Evolutionary conservation across 2,797 vertebrate genomes (phyloP), one percentile per base, ranked within the genome.

Genomic region (Todus mexicanus): DNA sequence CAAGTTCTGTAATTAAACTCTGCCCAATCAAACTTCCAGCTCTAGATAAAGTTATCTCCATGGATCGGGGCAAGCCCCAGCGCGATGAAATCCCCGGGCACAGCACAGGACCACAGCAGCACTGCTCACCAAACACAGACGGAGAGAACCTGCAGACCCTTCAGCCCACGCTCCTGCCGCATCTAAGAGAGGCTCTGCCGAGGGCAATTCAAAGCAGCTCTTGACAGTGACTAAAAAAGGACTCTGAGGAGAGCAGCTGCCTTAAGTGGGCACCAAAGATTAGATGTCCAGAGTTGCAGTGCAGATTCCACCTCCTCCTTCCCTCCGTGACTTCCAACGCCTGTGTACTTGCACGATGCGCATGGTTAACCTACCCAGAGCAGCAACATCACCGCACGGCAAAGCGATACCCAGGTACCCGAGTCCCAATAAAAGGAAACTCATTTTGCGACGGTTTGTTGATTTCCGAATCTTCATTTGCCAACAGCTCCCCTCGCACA

Each of bases 41-140:
- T 72, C 33, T 3, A 75, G 54, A 47, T 4, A 47, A 50, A 65
- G 31, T 1, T 26, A 81, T 40, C 45, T 80, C 47, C 15, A 3
- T 0, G 2, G 56, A 37, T 2, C 2, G 0, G 48, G 45, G 33
- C 63, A 57, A 71, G 59, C 33, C 47, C 31, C 65, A 65, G 59
- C 3, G 4, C 0, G 12, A 43, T 16, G 26, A 68, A 74, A 72
- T 26, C 54, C 38, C 22, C 0, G 0, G 35, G n/a, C 11, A n/a
- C 0, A 3, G 71, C 45, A 53, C 22, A 20, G 57, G 27, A 31
- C 27, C 5, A 26, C 25, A 43, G 68, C 0, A 2, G 51, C 42
- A 37, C 10, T 1, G 7, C 27, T 51, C 43, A 57, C 5, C 3
- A 0, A 64, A n/a, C n/a, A 19, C 0, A 2, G 56, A 47, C 0